phyloP scores from a whole-genome alignment of 2,888 invertebrate species.

The Pantelozetes paolii region DNA sequence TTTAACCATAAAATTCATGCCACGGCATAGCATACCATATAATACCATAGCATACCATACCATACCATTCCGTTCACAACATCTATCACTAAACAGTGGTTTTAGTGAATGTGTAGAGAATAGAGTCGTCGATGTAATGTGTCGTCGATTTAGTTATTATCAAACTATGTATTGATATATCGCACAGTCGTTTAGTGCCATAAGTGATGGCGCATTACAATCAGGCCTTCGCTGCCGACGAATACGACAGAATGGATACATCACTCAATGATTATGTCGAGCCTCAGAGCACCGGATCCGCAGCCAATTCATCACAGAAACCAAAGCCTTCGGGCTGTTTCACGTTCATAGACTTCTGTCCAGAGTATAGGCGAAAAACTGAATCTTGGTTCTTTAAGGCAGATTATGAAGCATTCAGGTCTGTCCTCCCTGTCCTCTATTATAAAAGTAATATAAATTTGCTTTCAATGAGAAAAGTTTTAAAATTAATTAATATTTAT shows the following conservation, averaged over 20 bases:
- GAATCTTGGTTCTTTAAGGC: slow-evolving; percentile 33
- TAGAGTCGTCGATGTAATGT: background rate
- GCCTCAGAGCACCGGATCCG: background rate
- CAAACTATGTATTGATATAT: slow-evolving; percentile 5
- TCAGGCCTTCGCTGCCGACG: slow-evolving; percentile 8
- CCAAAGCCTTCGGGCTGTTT: slow-evolving; percentile 7
- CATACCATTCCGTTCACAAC: no score
- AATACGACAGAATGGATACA: background rate
- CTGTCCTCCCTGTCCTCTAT: background rate
- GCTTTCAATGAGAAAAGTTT: background rate
- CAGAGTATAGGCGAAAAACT: slow-evolving; percentile 31
- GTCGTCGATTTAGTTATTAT: background rate
- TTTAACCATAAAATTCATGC: background rate
- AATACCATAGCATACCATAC: no score
- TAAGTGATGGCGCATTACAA: slow-evolving; percentile 5
- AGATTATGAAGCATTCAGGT: slow-evolving; percentile 37
- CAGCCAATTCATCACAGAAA: background rate
- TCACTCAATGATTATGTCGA: slow-evolving; percentile 7
- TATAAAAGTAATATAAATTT: background rate
- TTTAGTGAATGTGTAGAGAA: background rate
- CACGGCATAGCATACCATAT: no score
- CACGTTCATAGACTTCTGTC: slow-evolving; percentile 40
- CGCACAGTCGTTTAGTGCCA: background rate
- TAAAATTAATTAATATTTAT: background rate
- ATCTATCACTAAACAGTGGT: background rate